phyloP scores from a whole-genome alignment of 2,113 vertebrate species.

The Notarius lentiginosus region DNA sequence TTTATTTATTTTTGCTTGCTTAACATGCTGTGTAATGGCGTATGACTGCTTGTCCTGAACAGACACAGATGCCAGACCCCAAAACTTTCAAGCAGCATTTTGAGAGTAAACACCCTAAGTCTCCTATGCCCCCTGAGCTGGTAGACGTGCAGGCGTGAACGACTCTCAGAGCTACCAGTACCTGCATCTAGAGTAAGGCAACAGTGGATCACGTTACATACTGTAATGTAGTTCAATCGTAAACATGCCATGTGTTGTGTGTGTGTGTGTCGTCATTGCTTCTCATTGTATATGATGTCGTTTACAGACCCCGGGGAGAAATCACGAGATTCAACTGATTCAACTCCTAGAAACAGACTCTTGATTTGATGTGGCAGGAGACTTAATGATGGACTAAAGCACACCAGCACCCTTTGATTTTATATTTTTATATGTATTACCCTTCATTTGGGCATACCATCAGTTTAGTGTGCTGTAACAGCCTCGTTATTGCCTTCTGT shows the following conservation, averaged over 20 bases:
- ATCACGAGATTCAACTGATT: conserved; percentile 30
- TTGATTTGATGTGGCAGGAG: conserved; percentile 51
- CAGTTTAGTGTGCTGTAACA: conserved; percentile 37
- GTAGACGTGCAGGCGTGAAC: conserved; percentile 76
- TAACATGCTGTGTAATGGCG: not conserved
- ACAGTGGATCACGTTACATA: not conserved
- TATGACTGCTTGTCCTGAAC: not conserved
- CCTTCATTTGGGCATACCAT: conserved; percentile 55
- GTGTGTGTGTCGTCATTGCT: not conserved
- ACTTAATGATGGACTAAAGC: conserved; percentile 55
- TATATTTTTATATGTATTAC: conserved; percentile 67
- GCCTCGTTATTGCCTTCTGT: conserved; percentile 23
- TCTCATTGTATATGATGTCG: not conserved
- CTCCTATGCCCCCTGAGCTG: conserved; percentile 79
- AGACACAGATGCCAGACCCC: conserved; percentile 86
- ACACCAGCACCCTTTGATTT: conserved; percentile 66
- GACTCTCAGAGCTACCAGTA: conserved; percentile 20
- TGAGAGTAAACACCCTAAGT: conserved; percentile 84
- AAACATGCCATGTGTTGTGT: not conserved
- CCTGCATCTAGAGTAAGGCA: conserved; percentile 41
- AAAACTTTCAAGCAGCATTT: conserved; percentile 86
- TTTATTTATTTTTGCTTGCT: not conserved
- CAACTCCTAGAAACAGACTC: conserved; percentile 48
- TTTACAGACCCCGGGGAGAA: conserved; percentile 43
- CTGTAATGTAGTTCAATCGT: not conserved